phyloP scores from a whole-genome alignment of 2,113 vertebrate genomes.

The Syngnathus floridae region DNA sequence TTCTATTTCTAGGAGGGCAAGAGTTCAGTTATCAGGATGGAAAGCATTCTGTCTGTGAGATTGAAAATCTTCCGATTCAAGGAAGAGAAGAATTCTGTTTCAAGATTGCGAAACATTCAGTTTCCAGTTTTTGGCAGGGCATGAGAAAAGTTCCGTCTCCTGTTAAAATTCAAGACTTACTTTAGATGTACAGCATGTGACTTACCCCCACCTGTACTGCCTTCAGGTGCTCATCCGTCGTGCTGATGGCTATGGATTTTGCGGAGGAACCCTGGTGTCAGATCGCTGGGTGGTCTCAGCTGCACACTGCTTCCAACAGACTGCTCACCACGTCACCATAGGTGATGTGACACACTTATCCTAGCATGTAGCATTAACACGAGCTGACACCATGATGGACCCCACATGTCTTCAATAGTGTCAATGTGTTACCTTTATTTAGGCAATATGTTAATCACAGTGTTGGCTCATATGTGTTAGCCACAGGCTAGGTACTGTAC shows the following conservation, averaged over 20 bases:
- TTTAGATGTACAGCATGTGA: too few species aligned
- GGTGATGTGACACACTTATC: constrained; percentile 49
- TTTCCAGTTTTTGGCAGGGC: not conserved
- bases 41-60: too few species aligned
- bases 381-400: too few species aligned
- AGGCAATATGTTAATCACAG: not conserved
- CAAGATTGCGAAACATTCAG: too few species aligned
- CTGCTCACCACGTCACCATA: constrained; percentile 67
- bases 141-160: too few species aligned
- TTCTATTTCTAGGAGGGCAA: not conserved
- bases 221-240: constrained; percentile 72
- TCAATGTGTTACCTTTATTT: too few species aligned
- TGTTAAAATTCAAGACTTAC: not conserved
- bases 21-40: not conserved
- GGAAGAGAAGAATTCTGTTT: too few species aligned
- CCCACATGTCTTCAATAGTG: not conserved
- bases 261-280: constrained; percentile 73
- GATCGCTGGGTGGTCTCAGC: constrained; percentile 79
- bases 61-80: too few species aligned
- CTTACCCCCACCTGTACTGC: too few species aligned
- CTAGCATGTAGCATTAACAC: not conserved
- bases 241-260: constrained; percentile 60
- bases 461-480: too few species aligned
- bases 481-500: too few species aligned
- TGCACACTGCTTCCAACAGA: constrained; percentile 71